These are phyloP conservation scores for Benthosema pterotum DNA, from an alignment of 2,797 vertebrate genomes.

Conservation along the genomic window DNA sequence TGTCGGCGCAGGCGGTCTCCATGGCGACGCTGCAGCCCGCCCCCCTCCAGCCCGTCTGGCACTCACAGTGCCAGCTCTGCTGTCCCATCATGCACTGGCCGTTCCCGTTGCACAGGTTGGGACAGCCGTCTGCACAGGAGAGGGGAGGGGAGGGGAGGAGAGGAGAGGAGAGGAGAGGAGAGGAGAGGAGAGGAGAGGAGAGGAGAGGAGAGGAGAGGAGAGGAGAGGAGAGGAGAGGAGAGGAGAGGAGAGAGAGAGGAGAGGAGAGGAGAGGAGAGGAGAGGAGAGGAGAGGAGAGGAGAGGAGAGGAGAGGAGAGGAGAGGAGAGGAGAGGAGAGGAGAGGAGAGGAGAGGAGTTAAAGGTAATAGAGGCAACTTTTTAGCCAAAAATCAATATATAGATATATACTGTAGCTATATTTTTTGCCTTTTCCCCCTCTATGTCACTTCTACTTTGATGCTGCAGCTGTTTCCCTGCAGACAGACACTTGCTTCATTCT, in stretches of 20 bases:
- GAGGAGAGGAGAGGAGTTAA: slow-evolving; percentile 1
- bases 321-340: slow-evolving; percentile 11
- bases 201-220: slow-evolving; percentile 2
- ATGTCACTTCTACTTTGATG: too few relatives aligned
- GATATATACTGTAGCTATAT: too few relatives aligned
- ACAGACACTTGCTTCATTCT: too few relatives aligned
- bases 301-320: slow-evolving; percentile 4
- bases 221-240: slow-evolving; percentile 7
- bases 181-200: not conserved
- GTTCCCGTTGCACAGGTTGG: slow-evolving; percentile 96
- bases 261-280: slow-evolving; percentile 27
- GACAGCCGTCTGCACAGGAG: slow-evolving; percentile 91
- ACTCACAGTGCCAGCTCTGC: slow-evolving; percentile 99
- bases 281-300: slow-evolving; percentile 27
- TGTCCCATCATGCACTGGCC: slow-evolving; percentile 98
- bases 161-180: slow-evolving; percentile 1
- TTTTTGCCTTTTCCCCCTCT: too few relatives aligned
- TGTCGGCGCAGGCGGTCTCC: slow-evolving; percentile 98
- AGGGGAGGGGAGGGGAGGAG: slow-evolving; percentile 18
- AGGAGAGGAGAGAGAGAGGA: not conserved
- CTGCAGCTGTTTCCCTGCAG: too few relatives aligned
- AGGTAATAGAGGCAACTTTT: slow-evolving; percentile 10
- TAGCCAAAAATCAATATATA: too few relatives aligned
- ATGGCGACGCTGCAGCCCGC: slow-evolving; percentile 97
- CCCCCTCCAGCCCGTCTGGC: slow-evolving; percentile 98